Percentiles rank a stretch among this genome's conserved stretches.
These are phyloP conservation scores for Balaeniceps rex DNA, from an alignment of 2,113 vertebrate species.

Conservation along the genomic window DNA sequence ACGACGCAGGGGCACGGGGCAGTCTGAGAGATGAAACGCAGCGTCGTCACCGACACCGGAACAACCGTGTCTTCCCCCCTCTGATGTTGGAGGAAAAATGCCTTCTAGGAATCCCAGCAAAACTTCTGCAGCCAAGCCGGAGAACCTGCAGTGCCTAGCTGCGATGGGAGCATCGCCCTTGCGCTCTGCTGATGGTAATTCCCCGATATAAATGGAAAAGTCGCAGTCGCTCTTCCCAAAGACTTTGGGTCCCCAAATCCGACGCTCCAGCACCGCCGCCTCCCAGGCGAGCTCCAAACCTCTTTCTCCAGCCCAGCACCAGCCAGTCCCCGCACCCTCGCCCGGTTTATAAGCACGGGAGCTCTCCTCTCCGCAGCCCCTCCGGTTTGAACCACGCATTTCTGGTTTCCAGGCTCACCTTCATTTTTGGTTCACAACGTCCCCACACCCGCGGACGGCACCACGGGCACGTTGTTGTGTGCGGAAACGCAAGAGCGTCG, in stretches of 20 bases:
- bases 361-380: background rate
- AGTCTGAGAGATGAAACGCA: accelerated
- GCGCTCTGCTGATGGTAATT: accelerated
- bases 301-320: background rate
- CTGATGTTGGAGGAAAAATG: background rate
- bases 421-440: background rate
- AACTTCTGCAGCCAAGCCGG: background rate
- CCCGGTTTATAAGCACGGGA: accelerated
- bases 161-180: background rate
- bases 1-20: background rate
- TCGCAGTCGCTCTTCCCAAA: background rate
- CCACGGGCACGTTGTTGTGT: no score
- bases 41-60: accelerated
- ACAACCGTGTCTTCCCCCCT: background rate
- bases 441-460: background rate
- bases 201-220: accelerated
- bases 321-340: background rate
- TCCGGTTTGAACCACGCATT: background rate
- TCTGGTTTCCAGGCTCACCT: background rate
- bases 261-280: accelerated
- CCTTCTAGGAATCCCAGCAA: background rate
- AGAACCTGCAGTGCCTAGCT: no score
- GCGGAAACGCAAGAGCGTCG: accelerated
- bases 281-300: background rate
- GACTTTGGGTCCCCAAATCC: no score